These are phyloP conservation scores for Ectemnius continuus DNA, from an alignment of 2,888 invertebrate species.

Conservation along the genomic window DNA sequence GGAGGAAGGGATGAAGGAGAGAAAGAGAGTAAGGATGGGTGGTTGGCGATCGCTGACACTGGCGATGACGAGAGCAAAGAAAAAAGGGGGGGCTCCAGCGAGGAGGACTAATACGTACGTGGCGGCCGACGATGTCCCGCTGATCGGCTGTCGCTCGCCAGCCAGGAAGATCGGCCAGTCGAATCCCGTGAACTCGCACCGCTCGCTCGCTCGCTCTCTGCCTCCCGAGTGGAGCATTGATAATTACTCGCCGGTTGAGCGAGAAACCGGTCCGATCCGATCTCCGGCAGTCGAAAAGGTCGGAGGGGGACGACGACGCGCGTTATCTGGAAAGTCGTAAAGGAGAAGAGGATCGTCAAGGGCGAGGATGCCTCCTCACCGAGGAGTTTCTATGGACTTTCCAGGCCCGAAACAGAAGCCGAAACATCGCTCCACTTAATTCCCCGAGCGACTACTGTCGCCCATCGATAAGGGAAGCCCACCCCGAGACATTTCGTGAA, in stretches of 20 bases:
- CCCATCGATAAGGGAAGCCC: no score
- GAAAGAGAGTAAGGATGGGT: no score
- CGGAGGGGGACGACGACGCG: conserved; percentile 16
- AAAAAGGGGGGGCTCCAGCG: background rate
- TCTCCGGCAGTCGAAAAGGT: conserved; percentile 44
- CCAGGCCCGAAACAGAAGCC: conserved; percentile 6
- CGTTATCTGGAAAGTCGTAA: conserved; percentile 24
- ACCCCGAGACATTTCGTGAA: background rate
- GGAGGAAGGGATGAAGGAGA: background rate
- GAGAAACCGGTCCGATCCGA: conserved; percentile 32
- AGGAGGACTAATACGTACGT: background rate
- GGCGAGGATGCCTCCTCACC: background rate
- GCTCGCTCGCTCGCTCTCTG: no score
- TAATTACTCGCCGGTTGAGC: conserved; percentile 4
- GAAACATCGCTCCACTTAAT: background rate
- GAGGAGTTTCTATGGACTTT: conserved; percentile 9
- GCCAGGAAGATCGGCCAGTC: conserved; percentile 1
- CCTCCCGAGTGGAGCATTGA: conserved; percentile 15
- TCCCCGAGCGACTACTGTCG: no score
- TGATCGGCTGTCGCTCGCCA: background rate
- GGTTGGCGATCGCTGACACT: background rate
- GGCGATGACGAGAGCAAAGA: background rate
- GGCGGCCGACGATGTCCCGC: background rate
- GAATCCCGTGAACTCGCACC: conserved; percentile 11
- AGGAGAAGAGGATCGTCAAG: conserved; percentile 22